Base-by-base conservation (phyloP, 2,797 vertebrate species). In the Bovichtus variegatus region DNA sequence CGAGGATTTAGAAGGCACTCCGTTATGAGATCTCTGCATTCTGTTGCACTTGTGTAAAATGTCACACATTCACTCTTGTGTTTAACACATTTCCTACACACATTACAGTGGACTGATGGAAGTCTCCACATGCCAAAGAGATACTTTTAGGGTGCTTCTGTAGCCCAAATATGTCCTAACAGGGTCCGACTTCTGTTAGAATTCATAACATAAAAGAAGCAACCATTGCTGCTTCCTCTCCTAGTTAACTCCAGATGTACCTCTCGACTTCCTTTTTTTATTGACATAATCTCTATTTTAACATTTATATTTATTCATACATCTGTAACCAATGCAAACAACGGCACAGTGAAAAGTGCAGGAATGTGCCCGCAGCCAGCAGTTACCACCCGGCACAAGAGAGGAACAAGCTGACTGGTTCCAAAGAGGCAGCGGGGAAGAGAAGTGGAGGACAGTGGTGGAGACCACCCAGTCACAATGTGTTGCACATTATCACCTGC, bases 391-490 rank as follows among this genome's bases (percentile, higher is more conserved):
- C 71, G 80, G 11, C 41, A 3, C 11, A 21, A 54, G 46, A 34
- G 5, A 51, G 31, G 51, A 27, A 75, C 10, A 3, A 75, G 68
- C 43, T 36, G 38, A 70, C 43, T 47, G 73, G 29, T 25, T 36
- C 59, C n/a, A 53, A 43, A 58, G 18, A 71, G 49, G 55, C 50
- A 34, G 60, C 5, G 2, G 18, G 31, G 46, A 29, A 0, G 46
- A 59, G 61, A 68, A 47, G 36, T 70, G 71, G 71, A 83, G 71
- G 71, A 80, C 67, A 71, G 78, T 23, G 41, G 29, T 57, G 1
- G 51, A 90, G 92, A 92, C 93, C 94, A 94, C 93, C 93, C 93
- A 91, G 78, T 71, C 81, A 3, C 18, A 47, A n/a, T 36, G 79
- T 76, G 81, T 44, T 81, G 74, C 86, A 74, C 86, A 89, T 90